Evolutionary conservation across 2,113 vertebrate species (phyloP).

Genomic region (Willisornis vidua): DNA sequence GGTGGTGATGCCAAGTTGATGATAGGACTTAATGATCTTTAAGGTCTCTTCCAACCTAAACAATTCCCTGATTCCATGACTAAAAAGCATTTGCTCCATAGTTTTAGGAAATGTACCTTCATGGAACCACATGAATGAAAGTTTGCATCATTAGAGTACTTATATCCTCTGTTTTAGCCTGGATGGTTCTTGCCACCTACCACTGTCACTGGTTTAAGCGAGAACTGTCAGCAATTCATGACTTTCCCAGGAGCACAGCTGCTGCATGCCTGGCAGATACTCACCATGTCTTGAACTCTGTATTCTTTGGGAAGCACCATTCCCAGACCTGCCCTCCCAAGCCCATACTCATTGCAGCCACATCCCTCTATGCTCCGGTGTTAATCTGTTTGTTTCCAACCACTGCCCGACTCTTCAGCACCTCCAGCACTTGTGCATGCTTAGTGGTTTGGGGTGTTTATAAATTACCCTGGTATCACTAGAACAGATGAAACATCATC

Average conservation of each 20-base stretch:
- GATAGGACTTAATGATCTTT: not conserved
- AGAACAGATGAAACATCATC: not conserved
- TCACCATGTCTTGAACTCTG: fast-evolving
- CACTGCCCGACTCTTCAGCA: not conserved
- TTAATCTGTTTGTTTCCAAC: not conserved
- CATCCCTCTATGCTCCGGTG: not conserved
- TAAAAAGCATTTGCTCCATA: not conserved
- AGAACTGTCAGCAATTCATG: not conserved
- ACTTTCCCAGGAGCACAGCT: not conserved
- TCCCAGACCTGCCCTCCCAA: not conserved
- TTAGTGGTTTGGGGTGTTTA: not conserved
- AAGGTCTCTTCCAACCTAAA: not conserved
- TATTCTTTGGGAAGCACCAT: not conserved
- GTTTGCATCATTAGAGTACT: not conserved
- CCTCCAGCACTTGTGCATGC: fast-evolving
- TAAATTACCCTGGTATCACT: not conserved
- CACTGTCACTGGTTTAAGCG: not conserved
- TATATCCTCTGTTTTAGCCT: not conserved
- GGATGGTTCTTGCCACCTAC: not conserved
- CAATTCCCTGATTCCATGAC: not conserved
- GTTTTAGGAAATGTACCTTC: not conserved
- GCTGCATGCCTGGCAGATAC: not conserved
- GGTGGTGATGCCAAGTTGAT: not conserved
- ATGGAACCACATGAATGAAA: not conserved
- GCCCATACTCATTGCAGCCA: not conserved